phyloP scores from a whole-genome alignment of 37 sponge, comb jelly and placozoan species.

The Hexactinellida sp. region DNA sequence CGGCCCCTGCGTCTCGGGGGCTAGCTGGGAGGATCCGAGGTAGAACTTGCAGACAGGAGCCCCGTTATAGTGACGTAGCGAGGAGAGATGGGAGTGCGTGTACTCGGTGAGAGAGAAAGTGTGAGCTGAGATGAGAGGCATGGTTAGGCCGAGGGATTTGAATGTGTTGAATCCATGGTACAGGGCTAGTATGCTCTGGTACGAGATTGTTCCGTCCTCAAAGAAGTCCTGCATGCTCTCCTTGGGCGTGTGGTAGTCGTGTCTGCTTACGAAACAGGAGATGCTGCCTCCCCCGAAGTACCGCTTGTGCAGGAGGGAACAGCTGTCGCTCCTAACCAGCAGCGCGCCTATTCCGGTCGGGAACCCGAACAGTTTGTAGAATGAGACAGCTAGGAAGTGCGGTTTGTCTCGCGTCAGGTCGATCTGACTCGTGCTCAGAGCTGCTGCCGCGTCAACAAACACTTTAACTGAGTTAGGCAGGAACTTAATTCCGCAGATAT shows the following conservation, averaged over 20 bases:
- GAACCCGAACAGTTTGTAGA: conserved; percentile 92
- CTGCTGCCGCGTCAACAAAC: conserved; percentile 65
- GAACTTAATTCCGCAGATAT: not conserved
- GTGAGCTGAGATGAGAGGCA: conserved; percentile 39
- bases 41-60: conserved; percentile 49
- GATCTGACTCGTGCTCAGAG: conserved; percentile 47
- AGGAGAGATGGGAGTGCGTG: conserved; percentile 25
- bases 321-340: conserved; percentile 46
- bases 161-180: conserved; percentile 61
- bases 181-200: conserved; percentile 67
- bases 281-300: conserved; percentile 93
- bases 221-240: conserved; percentile 52
- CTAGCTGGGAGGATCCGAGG: conserved; percentile 21
- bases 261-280: conserved; percentile 33
- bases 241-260: conserved; percentile 30
- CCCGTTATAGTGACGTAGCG: conserved; percentile 40
- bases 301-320: conserved; percentile 22
- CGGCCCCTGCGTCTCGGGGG: conserved; percentile 45
- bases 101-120: conserved; percentile 53
- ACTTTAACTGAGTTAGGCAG: conserved; percentile 35
- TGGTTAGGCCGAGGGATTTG: conserved; percentile 24
- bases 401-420: conserved; percentile 46
- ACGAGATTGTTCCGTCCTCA: conserved; percentile 80
- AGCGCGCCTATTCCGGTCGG: conserved; percentile 88
- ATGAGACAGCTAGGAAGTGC: conserved; percentile 74